Evolutionary conservation across 2,888 invertebrate species (phyloP), one percentile per base, ranked within the genome.

Genomic region (Amiota communis): DNA sequence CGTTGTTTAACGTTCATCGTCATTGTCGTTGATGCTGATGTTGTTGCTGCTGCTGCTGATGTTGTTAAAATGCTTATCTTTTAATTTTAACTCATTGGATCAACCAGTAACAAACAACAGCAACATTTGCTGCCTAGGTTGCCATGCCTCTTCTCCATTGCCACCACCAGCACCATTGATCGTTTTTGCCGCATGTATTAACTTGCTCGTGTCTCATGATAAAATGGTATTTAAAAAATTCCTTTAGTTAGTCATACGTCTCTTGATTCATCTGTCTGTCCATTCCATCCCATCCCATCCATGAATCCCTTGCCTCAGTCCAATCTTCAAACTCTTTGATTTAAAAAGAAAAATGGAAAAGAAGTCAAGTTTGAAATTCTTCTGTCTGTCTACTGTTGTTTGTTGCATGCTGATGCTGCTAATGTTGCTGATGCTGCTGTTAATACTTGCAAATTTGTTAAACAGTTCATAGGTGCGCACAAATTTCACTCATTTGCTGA

Each of bases 41-140:
- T 69, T 57, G 48, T 74, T 72, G 76, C 17, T 36, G 72, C 68
- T 76, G 76, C 76, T 79, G 81, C 77, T 77, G 79, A 78, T 85
- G 86, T 87, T 87, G 88, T 87, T 87, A 87, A 88, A 83, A 87
- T 87, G 83, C 86, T 88, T 87, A 87, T 87, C 87, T 87, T 86
- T 88, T 87, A 87, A 87, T 87, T 87, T 87, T 85, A 85, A 85
- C 86, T 85, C 84, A 86, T 85, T 85, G 86, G 86, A 84, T 86
- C 86, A 86, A 82, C 76, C 80, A 70, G 73, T 81, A 75, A 75
- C 78, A 77, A 36, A 73, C 72, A 74, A 23, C 23, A 23, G 23
- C 23, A 23, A 23, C 23, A 23, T n/a, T 64, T 70, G 73, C 68
- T 69, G 20, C 63, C 56, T 49, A 36, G 36, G 71, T 51, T 59